Evolutionary conservation across 1,140 invertebrate genomes (phyloP).

Genomic region (Diuraphis noxia): DNA sequence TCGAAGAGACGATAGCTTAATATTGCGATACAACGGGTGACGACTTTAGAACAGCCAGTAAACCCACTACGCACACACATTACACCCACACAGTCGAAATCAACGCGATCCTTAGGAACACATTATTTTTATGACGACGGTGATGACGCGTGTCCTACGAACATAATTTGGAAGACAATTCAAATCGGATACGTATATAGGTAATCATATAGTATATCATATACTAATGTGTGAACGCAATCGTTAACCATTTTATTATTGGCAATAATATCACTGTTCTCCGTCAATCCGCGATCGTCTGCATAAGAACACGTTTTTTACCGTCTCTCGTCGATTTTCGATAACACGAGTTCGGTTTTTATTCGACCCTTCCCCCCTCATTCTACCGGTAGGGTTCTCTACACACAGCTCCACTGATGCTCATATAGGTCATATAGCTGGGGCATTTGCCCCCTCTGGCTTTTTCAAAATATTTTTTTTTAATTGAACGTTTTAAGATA

Average conservation of each 20-base stretch:
- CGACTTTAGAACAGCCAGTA: background rate
- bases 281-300: background rate
- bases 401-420: background rate
- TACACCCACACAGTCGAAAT: background rate
- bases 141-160: background rate
- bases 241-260: background rate
- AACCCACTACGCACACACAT: background rate
- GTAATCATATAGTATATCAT: background rate
- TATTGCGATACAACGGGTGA: background rate
- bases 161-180: conserved; percentile 15
- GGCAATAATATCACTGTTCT: background rate
- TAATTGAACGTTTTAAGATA: too few relatives aligned
- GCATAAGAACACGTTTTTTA: background rate
- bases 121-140: background rate
- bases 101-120: background rate
- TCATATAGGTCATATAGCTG: too few relatives aligned
- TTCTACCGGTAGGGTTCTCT: background rate
- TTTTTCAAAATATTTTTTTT: too few relatives aligned
- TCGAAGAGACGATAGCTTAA: background rate
- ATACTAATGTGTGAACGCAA: too few relatives aligned
- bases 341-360: background rate
- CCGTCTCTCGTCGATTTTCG: background rate
- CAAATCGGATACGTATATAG: background rate
- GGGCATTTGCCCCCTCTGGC: background rate
- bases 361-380: background rate